These are phyloP conservation scores for Argyrosomus japonicus DNA, from an alignment of 2,113 vertebrate genomes.

Conservation along the genomic window DNA sequence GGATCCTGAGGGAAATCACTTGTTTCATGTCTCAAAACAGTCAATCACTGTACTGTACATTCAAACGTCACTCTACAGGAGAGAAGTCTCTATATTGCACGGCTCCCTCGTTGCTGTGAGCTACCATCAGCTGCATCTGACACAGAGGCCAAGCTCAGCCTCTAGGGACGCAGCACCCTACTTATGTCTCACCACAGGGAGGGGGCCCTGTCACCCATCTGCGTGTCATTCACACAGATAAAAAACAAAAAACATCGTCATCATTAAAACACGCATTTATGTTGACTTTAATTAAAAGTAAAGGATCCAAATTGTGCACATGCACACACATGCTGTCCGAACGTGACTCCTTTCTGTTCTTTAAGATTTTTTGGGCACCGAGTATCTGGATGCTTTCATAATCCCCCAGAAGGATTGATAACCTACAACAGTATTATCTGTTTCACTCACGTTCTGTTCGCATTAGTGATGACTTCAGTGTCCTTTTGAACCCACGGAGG, in stretches of 20 bases:
- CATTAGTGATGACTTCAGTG: constrained; percentile 24
- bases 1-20: constrained; percentile 29
- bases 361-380: constrained; percentile 13
- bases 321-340: neutral
- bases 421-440: constrained; percentile 5
- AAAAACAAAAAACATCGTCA: constrained; percentile 4
- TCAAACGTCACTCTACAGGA: constrained; percentile 40
- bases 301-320: constrained; percentile 16
- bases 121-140: constrained; percentile 64
- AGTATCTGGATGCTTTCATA: constrained; percentile 1
- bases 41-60: constrained; percentile 23
- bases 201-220: constrained; percentile 2
- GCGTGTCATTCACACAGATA: constrained; percentile 31
- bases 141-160: constrained; percentile 56
- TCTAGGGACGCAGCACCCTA: constrained; percentile 53
- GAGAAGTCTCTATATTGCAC: constrained; percentile 4
- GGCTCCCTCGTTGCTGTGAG: constrained; percentile 39
- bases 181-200: constrained; percentile 32
- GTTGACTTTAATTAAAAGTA: neutral
- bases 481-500: constrained; percentile 39
- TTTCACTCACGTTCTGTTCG: constrained; percentile 2
- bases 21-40: constrained; percentile 35
- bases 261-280: constrained; percentile 11
- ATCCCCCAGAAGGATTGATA: neutral
- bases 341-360: constrained; percentile 5